Conservation (phyloP, 92 coral and sea anemone genomes). For the Phenganax subtilis region DNA sequence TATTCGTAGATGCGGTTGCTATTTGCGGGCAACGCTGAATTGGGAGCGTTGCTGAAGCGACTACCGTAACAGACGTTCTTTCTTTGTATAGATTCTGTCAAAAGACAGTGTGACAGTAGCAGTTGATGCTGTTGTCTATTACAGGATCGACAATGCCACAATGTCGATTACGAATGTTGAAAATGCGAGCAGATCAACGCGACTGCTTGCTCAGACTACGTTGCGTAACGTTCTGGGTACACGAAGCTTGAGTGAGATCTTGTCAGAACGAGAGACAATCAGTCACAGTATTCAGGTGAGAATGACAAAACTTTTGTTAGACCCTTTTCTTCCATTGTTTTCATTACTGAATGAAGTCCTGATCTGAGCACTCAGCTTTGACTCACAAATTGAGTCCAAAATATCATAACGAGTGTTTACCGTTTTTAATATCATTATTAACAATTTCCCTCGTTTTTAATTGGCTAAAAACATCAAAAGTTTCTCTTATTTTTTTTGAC, state of each 20-base stretch:
- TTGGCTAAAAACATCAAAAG: too few relatives aligned
- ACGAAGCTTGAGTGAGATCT: slow-evolving; percentile 75
- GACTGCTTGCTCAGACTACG: slow-evolving; percentile 89
- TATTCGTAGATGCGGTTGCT: too few relatives aligned
- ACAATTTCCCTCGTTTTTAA: too few relatives aligned
- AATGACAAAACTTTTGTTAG: too few relatives aligned
- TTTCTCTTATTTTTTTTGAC: too few relatives aligned
- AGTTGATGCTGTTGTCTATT: slow-evolving; percentile 92
- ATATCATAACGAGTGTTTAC: too few relatives aligned
- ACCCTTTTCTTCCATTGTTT: too few relatives aligned
- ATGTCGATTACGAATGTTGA: slow-evolving; percentile 82
- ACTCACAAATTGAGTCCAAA: too few relatives aligned
- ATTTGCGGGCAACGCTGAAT: background rate
- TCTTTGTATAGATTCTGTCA: background rate
- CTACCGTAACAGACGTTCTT: background rate
- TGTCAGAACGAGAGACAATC: slow-evolving; percentile 77
- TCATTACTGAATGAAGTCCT: too few relatives aligned
- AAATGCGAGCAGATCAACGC: slow-evolving; percentile 90
- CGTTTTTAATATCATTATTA: too few relatives aligned
- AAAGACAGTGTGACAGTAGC: slow-evolving; percentile 23
- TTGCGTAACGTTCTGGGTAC: slow-evolving; percentile 86
- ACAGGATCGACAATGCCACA: slow-evolving; percentile 81
- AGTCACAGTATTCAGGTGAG: slow-evolving; percentile 79
- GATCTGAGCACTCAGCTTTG: too few relatives aligned
- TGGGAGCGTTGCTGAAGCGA: background rate